Evolutionary conservation across 2,113 vertebrate genomes (phyloP), one percentile per base, ranked within the genome.

Genomic region (Ursus arctos): DNA sequence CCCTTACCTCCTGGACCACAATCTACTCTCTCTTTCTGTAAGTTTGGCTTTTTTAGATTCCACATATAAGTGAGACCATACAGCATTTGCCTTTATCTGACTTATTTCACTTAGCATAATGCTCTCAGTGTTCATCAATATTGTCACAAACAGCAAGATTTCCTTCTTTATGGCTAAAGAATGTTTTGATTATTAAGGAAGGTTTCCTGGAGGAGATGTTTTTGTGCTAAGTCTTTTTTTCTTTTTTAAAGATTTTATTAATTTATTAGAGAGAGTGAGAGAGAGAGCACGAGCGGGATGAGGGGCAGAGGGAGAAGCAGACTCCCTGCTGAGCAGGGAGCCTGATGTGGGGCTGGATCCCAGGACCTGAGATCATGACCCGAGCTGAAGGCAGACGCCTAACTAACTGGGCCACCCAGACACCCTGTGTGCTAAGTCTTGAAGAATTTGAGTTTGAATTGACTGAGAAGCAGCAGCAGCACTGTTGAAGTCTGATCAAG

Each of bases 361-460:
- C 43, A 43, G 43, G 43, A 43, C 43, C 43, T 43, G 43, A 43
- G 43, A 43, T 43, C 43, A 43, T 43, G 43, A 43, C 43, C 43
- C 6, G 43, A 43, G 43, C 43, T 43, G 43, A 43, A 43, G 43
- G 43, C 43, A 43, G 43, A 43, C 43, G 43, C 43, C 43, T 43
- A 43, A 6, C 43, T 43, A 43, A 43, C 43, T 43, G 43, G 43
- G 43, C 43, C 43, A 43, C 43, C 43, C 43, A 43, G 43, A 43
- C 43, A 43, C 43, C 43, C 43, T 43, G 43, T 85, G 85, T 36
- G 21, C 59, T 95, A 86, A 87, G 18, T 63, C 15, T 71, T 84
- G 61, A 94, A 97, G 53, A 61, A 84, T 74, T 51, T 93, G 72
- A 85, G 40, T 94, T 89, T 88, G 95, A 81, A 81, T 36, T 80